Conservation (phyloP, 2,888 invertebrate species). For the Atherix ibis region DNA sequence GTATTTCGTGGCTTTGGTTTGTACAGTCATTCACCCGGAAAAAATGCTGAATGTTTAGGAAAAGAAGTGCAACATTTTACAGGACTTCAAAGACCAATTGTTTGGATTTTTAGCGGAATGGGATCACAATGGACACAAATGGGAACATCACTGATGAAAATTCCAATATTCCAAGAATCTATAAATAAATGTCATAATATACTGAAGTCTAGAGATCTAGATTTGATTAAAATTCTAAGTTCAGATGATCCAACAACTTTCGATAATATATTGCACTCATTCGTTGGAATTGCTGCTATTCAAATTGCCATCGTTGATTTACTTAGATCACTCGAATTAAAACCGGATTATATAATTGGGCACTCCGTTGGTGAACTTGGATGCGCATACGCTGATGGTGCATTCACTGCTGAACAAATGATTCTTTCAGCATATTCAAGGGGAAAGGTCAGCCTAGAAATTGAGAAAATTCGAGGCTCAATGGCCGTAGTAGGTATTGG, state of each 20-base stretch:
- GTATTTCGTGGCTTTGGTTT: conserved; percentile 63
- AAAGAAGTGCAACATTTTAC: conserved; percentile 43
- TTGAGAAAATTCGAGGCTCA: conserved; percentile 52
- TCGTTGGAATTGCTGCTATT: conserved; percentile 55
- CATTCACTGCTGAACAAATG: conserved; percentile 74
- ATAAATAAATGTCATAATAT: conserved; percentile 43
- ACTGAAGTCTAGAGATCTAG: conserved; percentile 42
- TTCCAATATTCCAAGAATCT: conserved; percentile 56
- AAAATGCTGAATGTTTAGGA: conserved; percentile 22
- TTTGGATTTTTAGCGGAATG: conserved; percentile 87
- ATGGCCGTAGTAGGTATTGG: conserved; percentile 78
- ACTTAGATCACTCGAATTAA: conserved; percentile 40
- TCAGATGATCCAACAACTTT: conserved; percentile 42
- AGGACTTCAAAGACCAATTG: conserved; percentile 52
- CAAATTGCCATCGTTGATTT: conserved; percentile 50
- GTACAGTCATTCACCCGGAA: conserved; percentile 16
- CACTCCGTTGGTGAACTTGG: conserved; percentile 92
- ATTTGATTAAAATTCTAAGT: conserved; percentile 49
- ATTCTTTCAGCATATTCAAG: conserved; percentile 70
- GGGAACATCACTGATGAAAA: conserved; percentile 56
- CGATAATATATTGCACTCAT: conserved; percentile 49
- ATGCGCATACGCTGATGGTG: conserved; percentile 89
- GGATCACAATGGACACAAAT: conserved; percentile 78
- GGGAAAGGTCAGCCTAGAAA: conserved; percentile 57
- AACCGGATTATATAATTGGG: conserved; percentile 62